Evolutionary conservation across 92 coral and sea anemone species (phyloP).

Genomic region (Meandrina meandrites): DNA sequence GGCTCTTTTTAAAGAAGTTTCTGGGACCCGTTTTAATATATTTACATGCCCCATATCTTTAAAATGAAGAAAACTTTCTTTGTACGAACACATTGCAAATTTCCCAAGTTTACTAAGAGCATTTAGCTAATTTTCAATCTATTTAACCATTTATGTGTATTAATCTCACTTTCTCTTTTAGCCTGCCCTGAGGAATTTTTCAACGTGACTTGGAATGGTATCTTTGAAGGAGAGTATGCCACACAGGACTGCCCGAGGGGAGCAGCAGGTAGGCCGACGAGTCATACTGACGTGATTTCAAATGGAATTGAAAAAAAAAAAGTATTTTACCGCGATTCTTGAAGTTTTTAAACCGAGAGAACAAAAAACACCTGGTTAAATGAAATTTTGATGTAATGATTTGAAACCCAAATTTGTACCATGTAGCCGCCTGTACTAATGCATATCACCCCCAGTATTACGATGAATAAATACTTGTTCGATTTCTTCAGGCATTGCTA

Average conservation of each 20-base stretch:
- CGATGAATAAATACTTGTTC: too few species aligned
- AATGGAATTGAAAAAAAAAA: too few species aligned
- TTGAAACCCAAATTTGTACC: not conserved
- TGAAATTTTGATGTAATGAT: not conserved
- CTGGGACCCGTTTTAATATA: too few species aligned
- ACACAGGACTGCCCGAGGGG: conserved; percentile 65
- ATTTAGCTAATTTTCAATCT: too few species aligned
- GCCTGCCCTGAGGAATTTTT: conserved; percentile 69
- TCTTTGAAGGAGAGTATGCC: conserved; percentile 41
- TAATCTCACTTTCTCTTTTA: not conserved
- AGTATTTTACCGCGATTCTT: too few species aligned
- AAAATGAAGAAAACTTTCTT: too few species aligned
- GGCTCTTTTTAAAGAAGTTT: too few species aligned
- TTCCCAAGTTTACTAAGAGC: too few species aligned
- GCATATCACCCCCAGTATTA: not conserved
- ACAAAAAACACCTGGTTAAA: too few species aligned
- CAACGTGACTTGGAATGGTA: conserved; percentile 67
- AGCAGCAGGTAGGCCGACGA: conserved; percentile 53
- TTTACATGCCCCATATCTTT: too few species aligned
- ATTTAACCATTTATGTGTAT: not conserved
- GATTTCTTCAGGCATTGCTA: conserved; percentile 47
- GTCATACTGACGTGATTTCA: not conserved
- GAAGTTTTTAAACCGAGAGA: too few species aligned
- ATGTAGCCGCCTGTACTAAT: not conserved
- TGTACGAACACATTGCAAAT: too few species aligned